Conservation (phyloP, 2,888 invertebrate species). For the Tenthredo livida region DNA sequence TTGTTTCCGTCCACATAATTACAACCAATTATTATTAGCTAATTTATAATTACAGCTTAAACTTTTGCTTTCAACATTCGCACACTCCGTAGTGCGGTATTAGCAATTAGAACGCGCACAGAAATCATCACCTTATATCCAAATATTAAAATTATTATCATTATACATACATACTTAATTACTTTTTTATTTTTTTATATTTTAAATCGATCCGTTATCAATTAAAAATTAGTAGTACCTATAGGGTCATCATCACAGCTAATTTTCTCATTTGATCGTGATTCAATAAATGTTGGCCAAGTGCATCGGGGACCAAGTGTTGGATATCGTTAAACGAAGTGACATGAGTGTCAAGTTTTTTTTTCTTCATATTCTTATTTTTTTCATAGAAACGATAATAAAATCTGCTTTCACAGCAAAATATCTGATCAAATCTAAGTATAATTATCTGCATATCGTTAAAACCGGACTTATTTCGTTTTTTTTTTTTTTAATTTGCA, state of each 20-base stretch:
- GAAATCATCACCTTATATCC: constrained; percentile 56
- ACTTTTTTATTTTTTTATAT: constrained; percentile 52
- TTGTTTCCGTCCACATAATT: constrained; percentile 29
- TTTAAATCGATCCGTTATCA: constrained; percentile 62
- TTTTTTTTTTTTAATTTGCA: not conserved
- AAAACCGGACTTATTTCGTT: constrained; percentile 1
- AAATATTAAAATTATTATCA: constrained; percentile 65
- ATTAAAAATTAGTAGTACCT: constrained; percentile 75
- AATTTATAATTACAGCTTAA: constrained; percentile 47
- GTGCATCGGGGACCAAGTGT: constrained; percentile 22
- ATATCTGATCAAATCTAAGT: constrained; percentile 41
- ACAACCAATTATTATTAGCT: constrained; percentile 37
- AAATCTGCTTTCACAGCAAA: constrained; percentile 15
- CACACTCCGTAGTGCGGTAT: constrained; percentile 32
- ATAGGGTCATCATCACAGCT: constrained; percentile 76
- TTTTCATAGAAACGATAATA: not conserved
- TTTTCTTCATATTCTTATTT: not conserved
- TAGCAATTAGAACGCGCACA: constrained; percentile 45
- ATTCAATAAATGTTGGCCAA: constrained; percentile 44
- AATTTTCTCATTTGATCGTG: constrained; percentile 64
- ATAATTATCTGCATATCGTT: not conserved
- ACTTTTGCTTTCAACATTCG: constrained; percentile 37
- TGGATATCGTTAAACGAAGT: constrained; percentile 13
- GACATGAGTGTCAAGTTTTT: not conserved
- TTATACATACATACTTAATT: constrained; percentile 57